Percentiles rank a stretch among this genome's conserved stretches.
Conservation (phyloP, 2,797 vertebrate genomes). For the Pseudochromis fuscus region DNA sequence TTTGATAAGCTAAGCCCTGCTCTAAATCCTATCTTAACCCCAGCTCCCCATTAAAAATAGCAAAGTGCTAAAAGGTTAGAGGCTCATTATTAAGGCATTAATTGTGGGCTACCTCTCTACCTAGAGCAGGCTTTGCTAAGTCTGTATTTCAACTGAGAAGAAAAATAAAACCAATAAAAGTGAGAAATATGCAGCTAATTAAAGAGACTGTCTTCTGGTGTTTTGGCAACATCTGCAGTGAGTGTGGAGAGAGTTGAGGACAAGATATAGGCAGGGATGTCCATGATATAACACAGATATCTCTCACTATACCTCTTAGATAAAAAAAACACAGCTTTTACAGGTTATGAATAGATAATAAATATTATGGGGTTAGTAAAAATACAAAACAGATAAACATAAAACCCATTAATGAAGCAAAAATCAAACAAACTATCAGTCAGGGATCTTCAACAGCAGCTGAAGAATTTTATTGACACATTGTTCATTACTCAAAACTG, state of each 20-base stretch:
- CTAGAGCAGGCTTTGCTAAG: conserved; percentile 4
- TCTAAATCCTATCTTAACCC: conserved; percentile 46
- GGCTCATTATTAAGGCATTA: conserved; percentile 39
- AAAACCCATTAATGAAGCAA: neutral
- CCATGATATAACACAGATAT: neutral
- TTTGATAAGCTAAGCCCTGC: conserved; percentile 28
- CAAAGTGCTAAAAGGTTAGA: conserved; percentile 16
- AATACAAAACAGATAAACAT: neutral
- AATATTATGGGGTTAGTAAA: neutral
- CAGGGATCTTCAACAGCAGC: too few relatives aligned
- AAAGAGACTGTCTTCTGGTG: neutral
- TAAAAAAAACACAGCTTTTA: neutral
- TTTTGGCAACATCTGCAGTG: neutral
- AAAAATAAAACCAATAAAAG: neutral
- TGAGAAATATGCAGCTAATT: neutral
- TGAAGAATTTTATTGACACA: conserved; percentile 11
- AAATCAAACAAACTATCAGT: too few relatives aligned
- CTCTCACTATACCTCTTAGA: neutral
- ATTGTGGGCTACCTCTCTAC: conserved; percentile 27
- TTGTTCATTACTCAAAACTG: neutral
- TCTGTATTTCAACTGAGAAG: conserved; percentile 13
- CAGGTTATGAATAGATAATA: neutral
- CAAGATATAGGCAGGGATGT: conserved; percentile 5
- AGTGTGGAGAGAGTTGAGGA: neutral
- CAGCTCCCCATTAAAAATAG: conserved; percentile 19